Base-by-base conservation (phyloP, 64 coral and sea anemone species). In the Astreopora myriophthalma region DNA sequence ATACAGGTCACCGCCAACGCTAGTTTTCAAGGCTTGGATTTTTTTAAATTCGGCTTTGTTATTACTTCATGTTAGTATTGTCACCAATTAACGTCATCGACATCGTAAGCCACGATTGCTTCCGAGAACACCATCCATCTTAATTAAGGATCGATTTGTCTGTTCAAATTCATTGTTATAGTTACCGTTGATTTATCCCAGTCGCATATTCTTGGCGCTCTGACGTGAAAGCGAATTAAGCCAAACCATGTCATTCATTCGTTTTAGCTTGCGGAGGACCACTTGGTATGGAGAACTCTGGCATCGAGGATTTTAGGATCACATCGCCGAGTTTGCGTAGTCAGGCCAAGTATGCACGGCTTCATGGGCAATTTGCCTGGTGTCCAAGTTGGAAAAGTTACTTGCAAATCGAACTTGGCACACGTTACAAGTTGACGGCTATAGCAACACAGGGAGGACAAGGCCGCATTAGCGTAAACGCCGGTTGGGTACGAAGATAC, bases 401-500 rank as follows among this genome's bases (percentile, higher is more conserved):
- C 1, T 68, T 87, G 26, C 34, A 88, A 34, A 61, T 88, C 8
- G 48, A 88, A 26, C 58, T 88, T 8, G 70, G 48, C 20, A 88
- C 61, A 76, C 24, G 37, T 25, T 75, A 63, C 48, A 75, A 73
- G 46, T 12, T 88, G n/a, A 88, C 86, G 16, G 39, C 28, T 42
- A 29, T 88, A 52, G 86, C 70, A 26, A 88, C 86, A 31, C 86
- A 88, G 69, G 86, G 86, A 73, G 73, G 86, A 24, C 9, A 55
- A 16, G 8, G 3, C 16, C 3, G 17, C 51, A n/a, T 26, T 3
- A 23, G 48, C 7, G 0, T 58, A n/a, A n/a, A n/a, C 26, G 20
- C 39, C 35, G 33, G 8, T 34, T 88, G 86, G 86, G 86, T 75
- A n/a, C 34, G 14, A 73, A 29, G 0, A 14, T 88, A 75, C 70